These are phyloP conservation scores for Lasius fuliginosus DNA, from an alignment of 2,888 invertebrate species.

Conservation along the genomic window DNA sequence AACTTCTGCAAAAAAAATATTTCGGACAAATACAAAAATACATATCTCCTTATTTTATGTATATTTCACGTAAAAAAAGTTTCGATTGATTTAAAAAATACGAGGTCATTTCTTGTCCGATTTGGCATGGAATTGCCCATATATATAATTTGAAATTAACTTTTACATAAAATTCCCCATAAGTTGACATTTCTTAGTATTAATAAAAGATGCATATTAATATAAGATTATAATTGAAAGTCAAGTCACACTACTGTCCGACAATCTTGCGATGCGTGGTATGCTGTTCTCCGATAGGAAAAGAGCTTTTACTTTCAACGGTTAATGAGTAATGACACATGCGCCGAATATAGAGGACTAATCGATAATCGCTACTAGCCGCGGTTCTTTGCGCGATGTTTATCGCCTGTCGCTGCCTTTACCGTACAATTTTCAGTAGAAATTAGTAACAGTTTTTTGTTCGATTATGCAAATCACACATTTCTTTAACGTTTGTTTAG, in stretches of 20 bases:
- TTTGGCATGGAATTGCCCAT: too few relatives aligned
- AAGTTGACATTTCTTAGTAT: not conserved
- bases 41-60: too few relatives aligned
- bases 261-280: constrained; percentile 34
- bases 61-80: too few relatives aligned
- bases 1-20: too few relatives aligned
- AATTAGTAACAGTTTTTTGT: not conserved
- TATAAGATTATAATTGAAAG: not conserved
- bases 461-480: not conserved
- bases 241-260: not conserved
- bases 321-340: constrained; percentile 79
- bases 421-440: constrained; percentile 36
- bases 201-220: not conserved
- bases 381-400: constrained; percentile 57
- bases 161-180: not conserved
- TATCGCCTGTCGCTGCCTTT: constrained; percentile 58
- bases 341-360: constrained; percentile 71
- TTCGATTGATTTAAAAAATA: too few relatives aligned
- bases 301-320: constrained; percentile 78
- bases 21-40: too few relatives aligned
- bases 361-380: constrained; percentile 76
- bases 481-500: not conserved
- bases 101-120: too few relatives aligned
- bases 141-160: not conserved
- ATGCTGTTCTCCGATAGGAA: constrained; percentile 45